Conservation (phyloP, 2,888 invertebrate genomes). For the Drosophila borealis region DNA sequence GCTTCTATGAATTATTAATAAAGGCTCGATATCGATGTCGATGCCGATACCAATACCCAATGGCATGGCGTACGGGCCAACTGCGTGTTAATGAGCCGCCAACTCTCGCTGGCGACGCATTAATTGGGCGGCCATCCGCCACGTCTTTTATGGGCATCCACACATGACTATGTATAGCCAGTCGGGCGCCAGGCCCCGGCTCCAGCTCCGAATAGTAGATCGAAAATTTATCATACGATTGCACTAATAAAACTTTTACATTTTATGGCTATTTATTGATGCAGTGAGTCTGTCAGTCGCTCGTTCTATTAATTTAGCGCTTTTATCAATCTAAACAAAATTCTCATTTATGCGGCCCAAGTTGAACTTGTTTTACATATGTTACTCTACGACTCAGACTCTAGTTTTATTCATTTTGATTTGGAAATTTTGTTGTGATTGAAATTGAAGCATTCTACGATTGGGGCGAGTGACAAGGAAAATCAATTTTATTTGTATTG, state of each 20-base stretch:
- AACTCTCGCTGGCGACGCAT: conserved; percentile 69
- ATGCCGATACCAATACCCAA: conserved; percentile 20
- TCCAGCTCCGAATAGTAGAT: conserved; percentile 28
- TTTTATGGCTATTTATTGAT: conserved; percentile 57
- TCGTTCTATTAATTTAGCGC: conserved; percentile 63
- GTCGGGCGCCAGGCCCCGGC: conserved; percentile 54
- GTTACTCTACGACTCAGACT: conserved; percentile 21
- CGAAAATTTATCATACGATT: conserved; percentile 26
- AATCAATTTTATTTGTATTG: conserved; percentile 47
- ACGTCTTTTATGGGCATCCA: conserved; percentile 63
- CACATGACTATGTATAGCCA: conserved; percentile 55
- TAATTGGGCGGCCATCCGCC: conserved; percentile 64
- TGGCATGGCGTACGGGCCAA: conserved; percentile 46
- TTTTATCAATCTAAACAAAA: conserved; percentile 59
- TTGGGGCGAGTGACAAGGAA: conserved; percentile 34
- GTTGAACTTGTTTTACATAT: conserved; percentile 62
- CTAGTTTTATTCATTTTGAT: conserved; percentile 26
- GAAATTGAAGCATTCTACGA: conserved; percentile 56
- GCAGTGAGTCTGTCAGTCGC: conserved; percentile 2
- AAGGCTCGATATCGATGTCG: conserved; percentile 28
- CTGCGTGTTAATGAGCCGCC: conserved; percentile 77
- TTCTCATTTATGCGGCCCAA: conserved; percentile 52
- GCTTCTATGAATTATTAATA: conserved; percentile 74
- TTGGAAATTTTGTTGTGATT: conserved; percentile 46
- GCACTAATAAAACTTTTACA: conserved; percentile 62